A percentile compares a stretch with the other conserved stretches of the same genome.
These are phyloP conservation scores for Xestia xanthographa DNA, from an alignment of 2,888 invertebrate species.

Conservation along the genomic window DNA sequence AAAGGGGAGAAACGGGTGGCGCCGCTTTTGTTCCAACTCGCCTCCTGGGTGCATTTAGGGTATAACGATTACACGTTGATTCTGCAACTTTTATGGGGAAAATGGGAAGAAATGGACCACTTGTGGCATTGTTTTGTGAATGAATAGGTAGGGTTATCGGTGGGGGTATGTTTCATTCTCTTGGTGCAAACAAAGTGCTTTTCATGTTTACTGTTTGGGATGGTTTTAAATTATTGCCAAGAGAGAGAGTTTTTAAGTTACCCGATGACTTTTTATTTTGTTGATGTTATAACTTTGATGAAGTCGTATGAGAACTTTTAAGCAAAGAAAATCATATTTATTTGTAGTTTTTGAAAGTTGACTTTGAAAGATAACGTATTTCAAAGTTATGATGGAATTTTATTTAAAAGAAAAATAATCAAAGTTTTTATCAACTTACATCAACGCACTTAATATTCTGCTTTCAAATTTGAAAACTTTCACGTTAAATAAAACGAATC, in stretches of 20 bases:
- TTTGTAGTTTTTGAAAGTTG: not conserved
- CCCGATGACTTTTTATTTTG: not conserved
- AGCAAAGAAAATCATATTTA: not conserved
- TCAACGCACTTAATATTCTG: not conserved
- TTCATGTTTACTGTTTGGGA: not conserved
- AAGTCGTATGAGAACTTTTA: not conserved
- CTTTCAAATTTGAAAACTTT: not conserved
- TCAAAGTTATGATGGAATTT: constrained; percentile 22
- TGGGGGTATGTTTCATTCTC: constrained; percentile 27
- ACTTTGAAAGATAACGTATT: not conserved
- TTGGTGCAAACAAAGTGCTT: constrained; percentile 10
- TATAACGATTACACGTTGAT: constrained; percentile 59
- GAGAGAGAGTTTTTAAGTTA: not conserved
- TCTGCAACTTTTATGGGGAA: constrained; percentile 63
- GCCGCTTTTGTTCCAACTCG: constrained; percentile 67
- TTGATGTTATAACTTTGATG: not conserved
- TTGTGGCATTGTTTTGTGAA: constrained; percentile 58
- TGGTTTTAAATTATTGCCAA: constrained; percentile 8
- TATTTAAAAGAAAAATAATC: not conserved
- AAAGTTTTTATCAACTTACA: not conserved
- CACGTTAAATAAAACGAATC: not conserved
- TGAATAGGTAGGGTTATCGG: constrained; percentile 49
- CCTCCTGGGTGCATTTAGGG: constrained; percentile 74
- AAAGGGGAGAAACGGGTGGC: constrained; percentile 55
- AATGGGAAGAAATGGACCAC: constrained; percentile 58